Base-by-base conservation (phyloP, 2,888 invertebrate genomes). In the Eupithecia vulgata region DNA sequence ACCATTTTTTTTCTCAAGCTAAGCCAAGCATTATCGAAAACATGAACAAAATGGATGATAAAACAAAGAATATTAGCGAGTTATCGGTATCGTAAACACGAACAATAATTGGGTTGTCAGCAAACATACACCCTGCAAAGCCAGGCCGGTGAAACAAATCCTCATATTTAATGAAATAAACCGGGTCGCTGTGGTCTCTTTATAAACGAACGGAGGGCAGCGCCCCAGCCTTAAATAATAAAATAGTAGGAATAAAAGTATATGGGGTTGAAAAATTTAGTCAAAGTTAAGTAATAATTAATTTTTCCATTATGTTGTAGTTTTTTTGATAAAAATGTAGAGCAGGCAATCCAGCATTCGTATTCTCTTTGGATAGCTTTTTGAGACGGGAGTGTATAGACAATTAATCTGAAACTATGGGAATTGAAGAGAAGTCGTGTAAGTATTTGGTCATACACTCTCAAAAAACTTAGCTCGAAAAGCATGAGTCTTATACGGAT, bases 161-260 rank as follows among this genome's bases (percentile, higher is more conserved):
- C 78, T 57, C 57, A 81, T 81, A 77, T 81, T 80, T 80, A 79
- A 81, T 80, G 76, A 75, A 79, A 72, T 73, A 79, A 77, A 78
- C 79, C 73, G 71, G 76, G 72, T 75, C 76, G 74, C 73, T 42
- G 72, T 59, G 61, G 70, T 64, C 76, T 72, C 76, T 78, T 82
- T 73, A 77, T 76, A 73, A 79, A 78, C 70, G 72, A 64, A 73
- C 72, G 45, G 52, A 73, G 70, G 59, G 42, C 76, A 70, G 40
- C 71, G 48, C 74, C 65, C 17, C 34, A 69, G 21, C 40, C 21
- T 13, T 80, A 74, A 79, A 79, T 80, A 78, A 80, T 79, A 73
- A 67, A 78, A 77, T 74, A 71, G 67, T 59, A 52, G 59, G 35
- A 48, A 64, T 72, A 65, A 21, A 65, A 21, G 40, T 42, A 40